Conservation (phyloP, 2,113 vertebrate genomes). For the Tetrax tetrax region DNA sequence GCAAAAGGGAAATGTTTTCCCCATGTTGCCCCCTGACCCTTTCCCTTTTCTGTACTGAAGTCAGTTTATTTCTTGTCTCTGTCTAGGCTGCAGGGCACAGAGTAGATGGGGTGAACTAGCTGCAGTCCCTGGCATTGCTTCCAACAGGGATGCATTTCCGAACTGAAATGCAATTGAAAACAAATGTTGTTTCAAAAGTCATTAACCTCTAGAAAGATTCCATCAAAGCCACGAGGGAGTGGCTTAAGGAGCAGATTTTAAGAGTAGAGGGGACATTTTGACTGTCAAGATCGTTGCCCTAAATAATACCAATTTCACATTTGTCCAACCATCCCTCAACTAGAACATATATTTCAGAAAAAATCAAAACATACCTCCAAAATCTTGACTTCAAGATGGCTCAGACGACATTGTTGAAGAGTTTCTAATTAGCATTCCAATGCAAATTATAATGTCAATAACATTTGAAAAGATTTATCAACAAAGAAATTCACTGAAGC, state of each 20-base stretch:
- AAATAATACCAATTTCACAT: neutral
- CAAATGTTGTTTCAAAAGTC: neutral
- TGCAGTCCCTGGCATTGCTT: neutral
- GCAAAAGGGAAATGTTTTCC: accelerated
- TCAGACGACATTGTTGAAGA: neutral
- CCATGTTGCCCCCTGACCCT: neutral
- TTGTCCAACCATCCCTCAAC: neutral
- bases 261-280: neutral
- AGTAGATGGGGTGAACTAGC: neutral
- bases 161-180: neutral
- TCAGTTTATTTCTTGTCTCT: neutral
- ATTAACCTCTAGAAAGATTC: neutral
- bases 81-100: neutral
- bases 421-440: neutral
- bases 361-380: neutral
- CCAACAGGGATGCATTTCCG: neutral
- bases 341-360: neutral
- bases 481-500: neutral
- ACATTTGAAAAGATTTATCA: neutral
- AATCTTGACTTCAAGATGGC: neutral
- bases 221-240: neutral
- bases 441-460: neutral
- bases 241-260: neutral
- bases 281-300: neutral
- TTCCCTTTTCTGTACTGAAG: neutral